Evolutionary conservation across 2,888 invertebrate species (phyloP), one percentile per base, ranked within the genome.

Genomic region (Patella ulyssiponensis): DNA sequence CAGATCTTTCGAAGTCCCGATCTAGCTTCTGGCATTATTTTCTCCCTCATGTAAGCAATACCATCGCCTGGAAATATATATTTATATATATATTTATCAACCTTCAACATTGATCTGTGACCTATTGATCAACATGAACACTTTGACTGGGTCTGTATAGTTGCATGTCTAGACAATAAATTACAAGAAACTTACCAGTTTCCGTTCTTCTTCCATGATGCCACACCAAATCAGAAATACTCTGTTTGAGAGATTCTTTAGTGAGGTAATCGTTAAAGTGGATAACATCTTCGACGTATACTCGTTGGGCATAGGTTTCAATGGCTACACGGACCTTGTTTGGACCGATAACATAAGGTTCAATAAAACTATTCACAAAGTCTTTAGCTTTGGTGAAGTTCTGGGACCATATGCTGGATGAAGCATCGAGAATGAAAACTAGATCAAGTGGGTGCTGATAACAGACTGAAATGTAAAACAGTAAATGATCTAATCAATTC

Each of bases 361-460:
- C 75, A 3, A 81, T 74, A 44, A 83, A 81, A 56, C 80, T 76
- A 51, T 81, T 77, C 1, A 81, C 70, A 64, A 83, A 83, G 75
- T 78, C 76, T 14, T 81, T 74, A 5, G 77, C 82, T 1, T 76
- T 4, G 72, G 82, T 83, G 75, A 83, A 83, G 77, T 83, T 83
- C 9, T 76, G 70, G 2, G 74, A 75, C 80, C 80, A 80, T 72
- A 83, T 80, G 70, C 80, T 80, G 23, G 79, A 71, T 9, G 78
- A 80, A 0, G 76, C 74, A 73, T 83, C 80, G 23, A 80, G 72
- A 33, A 81, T 74, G 54, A 81, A 83, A 20, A 79, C 71, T 9
- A 82, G 71, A 27, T 81, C 80, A 75, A 82, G 27, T 3, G 81
- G 80, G 17, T 79, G 77, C 58, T 77, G 74, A 53, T 76, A 20